These are phyloP conservation scores for Parnassius apollo DNA, from an alignment of 2,888 invertebrate species.

Conservation along the genomic window DNA sequence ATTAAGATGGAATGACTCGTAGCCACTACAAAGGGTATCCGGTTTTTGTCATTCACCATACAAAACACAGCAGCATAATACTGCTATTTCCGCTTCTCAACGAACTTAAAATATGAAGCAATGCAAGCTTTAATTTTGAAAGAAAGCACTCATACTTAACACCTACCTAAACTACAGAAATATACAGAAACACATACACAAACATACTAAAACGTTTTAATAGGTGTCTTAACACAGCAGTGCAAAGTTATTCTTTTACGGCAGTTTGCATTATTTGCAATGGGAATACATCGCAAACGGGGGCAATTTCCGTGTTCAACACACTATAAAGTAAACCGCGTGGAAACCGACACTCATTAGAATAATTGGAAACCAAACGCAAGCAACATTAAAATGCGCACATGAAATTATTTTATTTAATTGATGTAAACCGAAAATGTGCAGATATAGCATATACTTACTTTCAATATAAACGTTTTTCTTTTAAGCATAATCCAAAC, in stretches of 20 bases:
- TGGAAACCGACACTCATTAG: slow-evolving; percentile 48
- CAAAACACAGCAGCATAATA: too few species aligned
- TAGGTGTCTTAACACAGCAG: neutral
- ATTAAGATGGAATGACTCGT: too few species aligned
- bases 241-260: slow-evolving; percentile 9
- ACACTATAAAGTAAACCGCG: slow-evolving; percentile 49
- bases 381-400: slow-evolving; percentile 38
- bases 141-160: too few species aligned
- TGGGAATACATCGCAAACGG: slow-evolving; percentile 33
- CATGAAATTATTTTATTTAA: slow-evolving; percentile 18
- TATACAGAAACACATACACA: too few species aligned
- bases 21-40: too few species aligned
- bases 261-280: neutral
- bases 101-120: too few species aligned
- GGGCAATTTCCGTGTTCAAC: slow-evolving; percentile 19
- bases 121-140: too few species aligned
- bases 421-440: neutral
- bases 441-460: neutral
- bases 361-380: slow-evolving; percentile 57
- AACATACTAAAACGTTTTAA: neutral
- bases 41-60: too few species aligned
- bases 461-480: too few species aligned
- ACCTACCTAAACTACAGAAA: too few species aligned
- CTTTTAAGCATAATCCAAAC: too few species aligned
- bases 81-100: too few species aligned